Evolutionary conservation across 2,797 vertebrate species (phyloP), one percentile per base, ranked within the genome.

Genomic region (Valencia hispanica): DNA sequence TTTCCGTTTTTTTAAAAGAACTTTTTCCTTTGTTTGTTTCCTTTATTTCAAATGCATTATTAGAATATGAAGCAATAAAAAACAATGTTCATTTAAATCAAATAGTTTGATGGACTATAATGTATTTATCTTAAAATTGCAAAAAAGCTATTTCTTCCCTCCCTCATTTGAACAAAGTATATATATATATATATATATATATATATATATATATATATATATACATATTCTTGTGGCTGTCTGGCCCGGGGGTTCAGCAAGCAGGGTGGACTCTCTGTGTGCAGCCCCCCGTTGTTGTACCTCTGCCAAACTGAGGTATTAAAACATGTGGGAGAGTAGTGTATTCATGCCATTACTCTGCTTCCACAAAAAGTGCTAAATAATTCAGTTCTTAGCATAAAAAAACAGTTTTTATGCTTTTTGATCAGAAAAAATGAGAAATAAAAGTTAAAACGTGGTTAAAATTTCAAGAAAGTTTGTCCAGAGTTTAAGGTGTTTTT

Each of bases 341-440:
- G 30, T 7, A 77, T 39, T 79, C 70, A 6, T 59, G 34, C 12
- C 39, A 79, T 68, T 43, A 73, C 57, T 8, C 6, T 8, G 57
- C 32, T 59, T 59, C 20, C n/a, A 30, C 27, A 9, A 8, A n/a
- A 65, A 57, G 55, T 63, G 17, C 4, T 27, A 12, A 39, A 74
- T 36, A 30, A 80, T 3, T 14, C 75, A 34, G 36, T 6, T 39
- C 6, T 39, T 3, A 39, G 6, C 0, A 10, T 70, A 68, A 63
- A 18, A 20, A 22, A 63, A 63, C 12, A 2, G 12, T 57, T 57
- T 27, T 1, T 9, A 17, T 45, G 27, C 20, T 34, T 25, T 10
- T 8, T 6, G 11, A 22, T 4, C 20, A 5, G 4, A 2, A 15
- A 6, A 70, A 71, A 59, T 1, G 2, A 22, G 7, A 15, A 10